A percentile compares a stretch with the other conserved stretches of the same genome.
These are phyloP conservation scores for Macropodus opercularis DNA, from an alignment of 2,797 vertebrate species.

Conservation along the genomic window DNA sequence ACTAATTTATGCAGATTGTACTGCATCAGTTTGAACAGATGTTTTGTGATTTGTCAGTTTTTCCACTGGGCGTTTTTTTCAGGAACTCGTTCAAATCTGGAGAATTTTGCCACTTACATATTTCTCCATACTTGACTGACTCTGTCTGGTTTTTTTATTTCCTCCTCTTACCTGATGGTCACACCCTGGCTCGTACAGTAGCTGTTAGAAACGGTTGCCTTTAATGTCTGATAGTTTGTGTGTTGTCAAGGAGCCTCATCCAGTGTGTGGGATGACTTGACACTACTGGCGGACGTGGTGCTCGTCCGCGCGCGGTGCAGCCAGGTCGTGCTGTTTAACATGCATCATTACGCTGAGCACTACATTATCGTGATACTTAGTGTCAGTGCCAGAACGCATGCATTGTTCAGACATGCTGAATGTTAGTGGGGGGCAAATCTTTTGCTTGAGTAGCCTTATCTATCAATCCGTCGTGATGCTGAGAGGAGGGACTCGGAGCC, in stretches of 20 bases:
- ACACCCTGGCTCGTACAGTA: slow-evolving; percentile 20
- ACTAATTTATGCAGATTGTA: slow-evolving; percentile 69
- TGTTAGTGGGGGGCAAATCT: slow-evolving; percentile 78
- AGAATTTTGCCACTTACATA: slow-evolving; percentile 40
- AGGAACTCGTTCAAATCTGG: slow-evolving; percentile 29
- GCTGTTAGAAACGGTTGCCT: slow-evolving; percentile 51
- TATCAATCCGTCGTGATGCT: slow-evolving; percentile 78
- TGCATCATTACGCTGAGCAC: slow-evolving; percentile 77
- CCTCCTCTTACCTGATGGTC: slow-evolving; percentile 40
- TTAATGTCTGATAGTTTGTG: slow-evolving; percentile 55
- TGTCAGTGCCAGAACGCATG: slow-evolving; percentile 71
- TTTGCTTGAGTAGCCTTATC: slow-evolving; percentile 78
- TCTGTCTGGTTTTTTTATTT: slow-evolving; percentile 9
- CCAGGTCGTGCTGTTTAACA: slow-evolving; percentile 77
- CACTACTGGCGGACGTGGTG: slow-evolving; percentile 55
- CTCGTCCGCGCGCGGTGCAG: slow-evolving; percentile 60
- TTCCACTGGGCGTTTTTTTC: slow-evolving; percentile 51
- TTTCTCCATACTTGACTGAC: slow-evolving; percentile 23
- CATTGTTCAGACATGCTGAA: slow-evolving; percentile 79
- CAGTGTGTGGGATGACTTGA: slow-evolving; percentile 69
- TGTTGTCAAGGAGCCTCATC: slow-evolving; percentile 50
- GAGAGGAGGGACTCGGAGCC: slow-evolving; percentile 72
- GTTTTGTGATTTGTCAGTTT: slow-evolving; percentile 58
- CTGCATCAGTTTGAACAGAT: slow-evolving; percentile 58
- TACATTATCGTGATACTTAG: slow-evolving; percentile 81